Conservation (phyloP, 2,888 invertebrate species). For the Gymnocheta viridis region DNA sequence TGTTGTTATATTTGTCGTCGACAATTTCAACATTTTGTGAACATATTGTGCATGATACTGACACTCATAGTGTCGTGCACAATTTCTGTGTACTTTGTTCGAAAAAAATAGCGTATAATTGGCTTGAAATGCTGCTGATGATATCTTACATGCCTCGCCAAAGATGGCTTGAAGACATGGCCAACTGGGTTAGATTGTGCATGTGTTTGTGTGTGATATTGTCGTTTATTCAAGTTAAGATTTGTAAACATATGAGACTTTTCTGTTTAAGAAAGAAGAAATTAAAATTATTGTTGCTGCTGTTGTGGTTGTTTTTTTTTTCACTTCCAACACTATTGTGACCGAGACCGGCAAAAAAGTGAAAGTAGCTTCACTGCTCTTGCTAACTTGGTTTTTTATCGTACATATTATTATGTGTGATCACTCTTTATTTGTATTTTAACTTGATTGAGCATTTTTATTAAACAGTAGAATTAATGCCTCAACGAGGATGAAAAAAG, state of each 20-base stretch:
- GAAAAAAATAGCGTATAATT: no score
- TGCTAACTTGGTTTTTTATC: constrained; percentile 63
- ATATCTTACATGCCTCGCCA: no score
- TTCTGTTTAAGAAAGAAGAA: constrained; percentile 46
- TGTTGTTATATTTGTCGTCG: no score
- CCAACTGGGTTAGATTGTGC: neutral
- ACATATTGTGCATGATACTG: no score
- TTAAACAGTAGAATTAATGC: constrained; percentile 38
- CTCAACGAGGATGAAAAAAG: neutral
- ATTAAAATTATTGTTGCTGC: constrained; percentile 32
- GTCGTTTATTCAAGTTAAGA: constrained; percentile 29
- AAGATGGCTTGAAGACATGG: no score
- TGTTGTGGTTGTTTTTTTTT: constrained; percentile 33
- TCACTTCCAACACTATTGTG: constrained; percentile 62
- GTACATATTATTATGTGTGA: constrained; percentile 57
- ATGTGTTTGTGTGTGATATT: constrained; percentile 1
- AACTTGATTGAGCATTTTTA: constrained; percentile 27
- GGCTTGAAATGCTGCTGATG: no score
- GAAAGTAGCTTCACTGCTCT: constrained; percentile 70
- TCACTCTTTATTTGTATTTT: constrained; percentile 17
- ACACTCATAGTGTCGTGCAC: no score
- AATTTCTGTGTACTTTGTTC: no score
- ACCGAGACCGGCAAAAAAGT: constrained; percentile 72
- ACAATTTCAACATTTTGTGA: no score
- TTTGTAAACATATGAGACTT: constrained; percentile 45